These are phyloP conservation scores for Pachyrhynchus sulphureomaculatus DNA, from an alignment of 1,140 invertebrate species.

Conservation along the genomic window DNA sequence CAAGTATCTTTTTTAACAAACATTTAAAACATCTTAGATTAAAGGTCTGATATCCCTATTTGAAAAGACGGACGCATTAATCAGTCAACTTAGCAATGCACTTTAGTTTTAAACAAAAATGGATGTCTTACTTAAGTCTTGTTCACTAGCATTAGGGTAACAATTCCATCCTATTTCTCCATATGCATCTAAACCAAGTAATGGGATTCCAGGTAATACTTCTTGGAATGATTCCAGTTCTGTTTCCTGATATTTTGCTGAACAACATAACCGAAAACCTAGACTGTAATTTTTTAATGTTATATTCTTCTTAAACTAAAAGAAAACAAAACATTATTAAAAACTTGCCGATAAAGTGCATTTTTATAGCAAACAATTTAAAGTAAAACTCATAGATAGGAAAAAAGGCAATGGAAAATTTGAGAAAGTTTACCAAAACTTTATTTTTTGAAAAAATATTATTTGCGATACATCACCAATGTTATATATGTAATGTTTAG, in stretches of 20 bases:
- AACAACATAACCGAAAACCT: conserved; percentile 37
- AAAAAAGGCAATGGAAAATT: too few species aligned
- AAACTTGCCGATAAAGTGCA: not conserved
- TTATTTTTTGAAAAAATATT: too few species aligned
- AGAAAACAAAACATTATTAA: not conserved
- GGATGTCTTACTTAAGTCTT: too few species aligned
- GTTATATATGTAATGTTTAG: too few species aligned
- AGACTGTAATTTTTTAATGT: conserved; percentile 31
- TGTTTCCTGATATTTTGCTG: conserved; percentile 32
- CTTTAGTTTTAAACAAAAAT: too few species aligned
- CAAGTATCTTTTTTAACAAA: too few species aligned
- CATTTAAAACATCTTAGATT: too few species aligned
- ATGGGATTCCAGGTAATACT: conserved; percentile 36
- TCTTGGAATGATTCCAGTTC: conserved; percentile 34
- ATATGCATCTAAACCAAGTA: conserved; percentile 35
- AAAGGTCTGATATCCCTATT: too few species aligned
- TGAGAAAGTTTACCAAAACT: too few species aligned
- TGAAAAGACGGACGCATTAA: too few species aligned
- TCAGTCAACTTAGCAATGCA: too few species aligned
- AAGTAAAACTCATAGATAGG: not conserved
- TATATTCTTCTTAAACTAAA: conserved; percentile 38
- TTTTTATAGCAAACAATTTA: not conserved
- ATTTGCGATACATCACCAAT: too few species aligned
- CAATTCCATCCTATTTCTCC: conserved; percentile 43
- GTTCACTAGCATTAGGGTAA: conserved; percentile 9